phyloP scores from a whole-genome alignment of 2,113 vertebrate species.

The Nicator chloris region DNA sequence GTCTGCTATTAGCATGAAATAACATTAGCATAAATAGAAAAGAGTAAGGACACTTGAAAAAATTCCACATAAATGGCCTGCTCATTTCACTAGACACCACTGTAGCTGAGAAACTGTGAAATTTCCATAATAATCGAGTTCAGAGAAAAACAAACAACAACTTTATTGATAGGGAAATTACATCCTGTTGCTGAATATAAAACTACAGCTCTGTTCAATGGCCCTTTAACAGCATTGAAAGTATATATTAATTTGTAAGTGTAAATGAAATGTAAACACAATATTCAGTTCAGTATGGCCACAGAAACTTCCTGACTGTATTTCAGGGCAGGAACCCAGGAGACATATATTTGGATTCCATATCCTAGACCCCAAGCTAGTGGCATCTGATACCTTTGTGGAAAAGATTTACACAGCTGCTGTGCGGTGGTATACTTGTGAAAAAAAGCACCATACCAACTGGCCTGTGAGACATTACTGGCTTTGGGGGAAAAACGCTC shows the following conservation, averaged over 20 bases:
- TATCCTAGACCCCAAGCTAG: not conserved
- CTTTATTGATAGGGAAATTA: conserved; percentile 73
- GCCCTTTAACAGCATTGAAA: conserved; percentile 26
- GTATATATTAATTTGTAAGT: conserved; percentile 58
- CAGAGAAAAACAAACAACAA: conserved; percentile 68
- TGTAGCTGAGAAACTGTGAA: conserved; percentile 66
- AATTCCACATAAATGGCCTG: conserved; percentile 41
- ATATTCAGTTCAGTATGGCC: conserved; percentile 40
- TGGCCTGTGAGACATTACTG: not conserved
- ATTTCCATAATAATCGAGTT: conserved; percentile 70
- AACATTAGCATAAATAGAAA: conserved; percentile 56
- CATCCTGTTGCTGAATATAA: conserved; percentile 64
- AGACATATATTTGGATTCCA: not conserved
- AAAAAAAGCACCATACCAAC: not conserved
- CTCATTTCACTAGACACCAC: conserved; percentile 51
- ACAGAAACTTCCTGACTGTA: conserved; percentile 29
- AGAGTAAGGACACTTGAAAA: conserved; percentile 38
- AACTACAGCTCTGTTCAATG: conserved; percentile 42
- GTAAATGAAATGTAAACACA: conserved; percentile 67
- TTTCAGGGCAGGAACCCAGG: conserved; percentile 46
- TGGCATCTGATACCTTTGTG: not conserved
- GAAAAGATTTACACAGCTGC: not conserved
- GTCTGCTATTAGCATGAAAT: conserved; percentile 52
- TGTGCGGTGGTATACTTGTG: not conserved
- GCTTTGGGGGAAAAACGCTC: not conserved